Percentiles rank a stretch among this genome's conserved stretches.
Conservation (phyloP, 2,888 invertebrate genomes). For the Myopa testacea region DNA sequence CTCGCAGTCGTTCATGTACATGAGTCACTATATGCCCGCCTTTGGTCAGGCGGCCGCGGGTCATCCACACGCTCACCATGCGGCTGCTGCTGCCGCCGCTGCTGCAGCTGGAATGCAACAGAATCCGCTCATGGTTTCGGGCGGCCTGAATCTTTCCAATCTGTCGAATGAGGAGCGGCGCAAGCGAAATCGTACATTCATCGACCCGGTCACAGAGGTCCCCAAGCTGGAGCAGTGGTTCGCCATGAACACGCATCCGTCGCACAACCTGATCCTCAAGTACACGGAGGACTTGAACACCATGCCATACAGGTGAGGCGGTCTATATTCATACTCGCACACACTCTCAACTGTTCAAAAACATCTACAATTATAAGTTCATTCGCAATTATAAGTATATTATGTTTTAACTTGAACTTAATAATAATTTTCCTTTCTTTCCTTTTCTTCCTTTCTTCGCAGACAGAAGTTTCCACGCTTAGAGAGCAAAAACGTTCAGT, state of each 20-base stretch:
- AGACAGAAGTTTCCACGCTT: conserved; percentile 98
- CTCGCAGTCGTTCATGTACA: conserved; percentile 90
- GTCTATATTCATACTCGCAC: too few relatives aligned
- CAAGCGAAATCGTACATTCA: conserved; percentile 97
- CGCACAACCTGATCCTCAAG: conserved; percentile 96
- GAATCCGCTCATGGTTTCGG: conserved; percentile 65
- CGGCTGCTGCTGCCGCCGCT: conserved; percentile 66
- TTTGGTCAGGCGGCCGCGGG: conserved; percentile 69
- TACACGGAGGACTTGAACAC: conserved; percentile 97
- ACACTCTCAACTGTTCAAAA: too few relatives aligned
- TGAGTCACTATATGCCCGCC: conserved; percentile 87
- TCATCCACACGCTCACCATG: conserved; percentile 64
- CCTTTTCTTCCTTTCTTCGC: conserved; percentile 43
- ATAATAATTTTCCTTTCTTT: not conserved
- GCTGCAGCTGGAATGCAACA: conserved; percentile 60
- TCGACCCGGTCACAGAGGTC: conserved; percentile 98
- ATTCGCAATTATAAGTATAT: too few relatives aligned
- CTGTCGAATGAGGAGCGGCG: conserved; percentile 86
- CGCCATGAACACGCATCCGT: conserved; percentile 97
- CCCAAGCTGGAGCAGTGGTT: conserved; percentile 96
- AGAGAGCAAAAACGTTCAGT: conserved; percentile 99
- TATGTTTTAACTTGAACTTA: too few relatives aligned
- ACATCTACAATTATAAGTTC: too few relatives aligned
- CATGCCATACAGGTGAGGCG: conserved; percentile 82
- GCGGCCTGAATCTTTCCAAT: conserved; percentile 74